Evolutionary conservation across 2,113 vertebrate genomes (phyloP).

Genomic region (Garra rufa): DNA sequence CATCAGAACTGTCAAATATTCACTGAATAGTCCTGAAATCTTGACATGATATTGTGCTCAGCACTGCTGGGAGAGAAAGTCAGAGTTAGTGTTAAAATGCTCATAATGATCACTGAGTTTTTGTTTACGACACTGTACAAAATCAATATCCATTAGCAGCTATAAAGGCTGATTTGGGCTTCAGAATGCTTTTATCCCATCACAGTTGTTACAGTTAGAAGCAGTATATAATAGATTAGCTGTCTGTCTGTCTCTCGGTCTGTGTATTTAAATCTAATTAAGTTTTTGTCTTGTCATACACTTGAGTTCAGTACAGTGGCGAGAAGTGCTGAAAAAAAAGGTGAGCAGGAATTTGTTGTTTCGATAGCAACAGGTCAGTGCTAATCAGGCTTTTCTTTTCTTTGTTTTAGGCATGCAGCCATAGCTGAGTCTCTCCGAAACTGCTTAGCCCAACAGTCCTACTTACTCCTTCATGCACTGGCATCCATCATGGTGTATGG

Average conservation of each 20-base stretch:
- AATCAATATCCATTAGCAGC: constrained; percentile 53
- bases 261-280: constrained; percentile 9
- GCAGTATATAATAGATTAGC: constrained; percentile 1
- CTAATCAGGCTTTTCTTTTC: neutral
- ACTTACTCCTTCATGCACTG: constrained; percentile 27
- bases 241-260: neutral
- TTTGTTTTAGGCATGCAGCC: constrained; percentile 73
- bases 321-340: too few species aligned
- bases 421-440: constrained; percentile 5
- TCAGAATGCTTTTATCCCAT: constrained; percentile 39
- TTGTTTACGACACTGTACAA: constrained; percentile 30
- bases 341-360: neutral
- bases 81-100: constrained; percentile 21
- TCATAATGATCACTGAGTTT: constrained; percentile 36
- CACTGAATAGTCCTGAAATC: neutral
- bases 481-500: constrained; percentile 86
- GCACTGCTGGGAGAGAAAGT: constrained; percentile 12
- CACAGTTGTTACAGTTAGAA: constrained; percentile 26
- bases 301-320: neutral
- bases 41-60: neutral
- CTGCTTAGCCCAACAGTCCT: neutral
- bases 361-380: neutral
- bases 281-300: constrained; percentile 14
- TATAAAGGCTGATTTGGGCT: constrained; percentile 29
- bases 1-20: neutral